These are phyloP conservation scores for Ranitomeya variabilis DNA, from an alignment of 2,113 vertebrate genomes.

Conservation along the genomic window DNA sequence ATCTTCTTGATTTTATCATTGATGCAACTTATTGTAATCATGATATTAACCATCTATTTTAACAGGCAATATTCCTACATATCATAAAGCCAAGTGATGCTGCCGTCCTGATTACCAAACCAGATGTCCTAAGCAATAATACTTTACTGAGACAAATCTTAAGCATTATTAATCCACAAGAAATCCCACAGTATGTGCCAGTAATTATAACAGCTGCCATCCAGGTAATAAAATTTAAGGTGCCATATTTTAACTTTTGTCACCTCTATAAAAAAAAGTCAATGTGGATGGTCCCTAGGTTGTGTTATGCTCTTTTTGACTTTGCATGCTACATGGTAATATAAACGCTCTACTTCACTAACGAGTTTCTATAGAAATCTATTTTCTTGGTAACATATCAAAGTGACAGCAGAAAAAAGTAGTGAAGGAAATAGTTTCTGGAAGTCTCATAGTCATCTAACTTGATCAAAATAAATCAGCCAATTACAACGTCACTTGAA, in stretches of 20 bases:
- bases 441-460: too few relatives aligned
- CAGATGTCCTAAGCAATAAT: conserved; percentile 29
- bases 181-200: conserved; percentile 5
- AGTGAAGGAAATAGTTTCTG: too few relatives aligned
- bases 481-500: too few relatives aligned
- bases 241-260: not conserved
- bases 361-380: not conserved
- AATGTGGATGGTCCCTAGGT: not conserved
- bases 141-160: not conserved
- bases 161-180: not conserved
- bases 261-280: too few relatives aligned
- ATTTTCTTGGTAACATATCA: too few relatives aligned
- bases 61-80: not conserved
- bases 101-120: conserved; percentile 24
- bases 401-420: too few relatives aligned
- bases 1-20: not conserved
- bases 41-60: not conserved
- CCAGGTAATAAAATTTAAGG: not conserved
- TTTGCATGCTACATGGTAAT: not conserved
- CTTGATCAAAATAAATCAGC: too few relatives aligned
- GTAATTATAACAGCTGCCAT: not conserved
- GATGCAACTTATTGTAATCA: not conserved
- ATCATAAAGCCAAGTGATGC: conserved; percentile 30
- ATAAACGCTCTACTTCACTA: not conserved
- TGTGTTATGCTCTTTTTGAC: too few relatives aligned